Evolutionary conservation across 2,113 vertebrate species (phyloP), one percentile per base, ranked within the genome.

Genomic region (Engraulis encrasicolus): DNA sequence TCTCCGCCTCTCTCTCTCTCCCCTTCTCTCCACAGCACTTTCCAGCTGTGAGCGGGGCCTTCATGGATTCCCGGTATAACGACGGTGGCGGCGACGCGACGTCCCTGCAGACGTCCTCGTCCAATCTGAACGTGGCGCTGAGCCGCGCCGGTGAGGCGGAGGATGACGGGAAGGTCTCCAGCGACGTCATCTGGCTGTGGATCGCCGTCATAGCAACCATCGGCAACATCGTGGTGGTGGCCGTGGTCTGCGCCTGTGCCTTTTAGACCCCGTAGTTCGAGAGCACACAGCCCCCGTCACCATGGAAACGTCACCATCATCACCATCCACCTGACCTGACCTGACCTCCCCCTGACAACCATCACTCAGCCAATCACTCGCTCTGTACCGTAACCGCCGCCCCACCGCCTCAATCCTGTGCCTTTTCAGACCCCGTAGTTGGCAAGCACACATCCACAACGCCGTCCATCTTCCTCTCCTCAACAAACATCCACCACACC

Each of bases 191-290:
- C 82, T 96, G 95, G 94, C 87, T 96, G 85, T 96, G 95, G 95
- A 89, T 96, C n/a, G 95, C 95, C 4, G 93, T 96, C 88, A 92
- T 95, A 71, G 95, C 95, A 61, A 96, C 95, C 37, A 93, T 96
- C 20, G 94, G 94, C 85, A 96, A 96, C 91, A 94, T 96, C 83
- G 93, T 96, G 87, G 95, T 96, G 87, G 94, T 96, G 89, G 95
- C 94, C 5, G 95, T 96, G 89, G 95, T 96, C 78, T 96, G 95
- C 38, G 95, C 91, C 87, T 95, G 95, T 91, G 93, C 95, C 90
- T 96, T 96, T 92, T 96, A 94, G 88, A 85, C 80, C 85, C 78
- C 37, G 49, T 85, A 84, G 83, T 66, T 40, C 38, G 36, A 81
- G 83, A 85, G 86, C 54, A 80, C 84, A 88, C 85, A 84, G 79